phyloP scores from a whole-genome alignment of 2,113 vertebrate species.

The Ahaetulla prasina region DNA sequence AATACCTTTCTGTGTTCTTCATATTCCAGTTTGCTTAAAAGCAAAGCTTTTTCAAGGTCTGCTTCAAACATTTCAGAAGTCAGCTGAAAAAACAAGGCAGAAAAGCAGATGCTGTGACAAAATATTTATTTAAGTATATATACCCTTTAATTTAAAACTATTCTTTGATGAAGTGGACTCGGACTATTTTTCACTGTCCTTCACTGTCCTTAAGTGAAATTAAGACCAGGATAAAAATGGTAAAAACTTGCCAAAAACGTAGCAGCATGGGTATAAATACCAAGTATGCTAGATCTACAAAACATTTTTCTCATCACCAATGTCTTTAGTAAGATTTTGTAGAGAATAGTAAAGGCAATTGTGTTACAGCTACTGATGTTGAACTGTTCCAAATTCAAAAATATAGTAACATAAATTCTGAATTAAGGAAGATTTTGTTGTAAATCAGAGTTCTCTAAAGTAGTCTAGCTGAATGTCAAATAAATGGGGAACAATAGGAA shows the following conservation, averaged over 20 bases:
- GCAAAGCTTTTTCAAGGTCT: constrained; percentile 93
- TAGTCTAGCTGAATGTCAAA: not conserved
- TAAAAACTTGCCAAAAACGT: not conserved
- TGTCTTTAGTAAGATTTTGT: not conserved
- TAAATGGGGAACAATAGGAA: not conserved
- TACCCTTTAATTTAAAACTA: not conserved
- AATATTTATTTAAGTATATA: not conserved
- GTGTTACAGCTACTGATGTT: not conserved
- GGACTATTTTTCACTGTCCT: not conserved
- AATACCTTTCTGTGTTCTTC: constrained; percentile 87
- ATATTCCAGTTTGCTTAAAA: constrained; percentile 89
- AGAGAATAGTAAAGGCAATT: not conserved
- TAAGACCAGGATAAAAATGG: not conserved
- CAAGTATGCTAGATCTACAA: not conserved
- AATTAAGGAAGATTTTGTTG: not conserved
- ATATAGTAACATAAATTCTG: not conserved
- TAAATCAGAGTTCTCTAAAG: not conserved
- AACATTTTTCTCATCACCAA: not conserved
- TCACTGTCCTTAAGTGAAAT: not conserved
- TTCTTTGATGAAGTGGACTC: not conserved
- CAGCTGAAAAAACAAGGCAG: constrained; percentile 71
- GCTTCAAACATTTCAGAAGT: constrained; percentile 92
- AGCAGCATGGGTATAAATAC: not conserved
- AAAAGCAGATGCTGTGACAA: not conserved
- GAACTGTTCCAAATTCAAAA: not conserved